Percentiles rank a stretch among this genome's conserved stretches.
phyloP scores from a whole-genome alignment of 2,797 vertebrate species.

The Urophycis tenuis region DNA sequence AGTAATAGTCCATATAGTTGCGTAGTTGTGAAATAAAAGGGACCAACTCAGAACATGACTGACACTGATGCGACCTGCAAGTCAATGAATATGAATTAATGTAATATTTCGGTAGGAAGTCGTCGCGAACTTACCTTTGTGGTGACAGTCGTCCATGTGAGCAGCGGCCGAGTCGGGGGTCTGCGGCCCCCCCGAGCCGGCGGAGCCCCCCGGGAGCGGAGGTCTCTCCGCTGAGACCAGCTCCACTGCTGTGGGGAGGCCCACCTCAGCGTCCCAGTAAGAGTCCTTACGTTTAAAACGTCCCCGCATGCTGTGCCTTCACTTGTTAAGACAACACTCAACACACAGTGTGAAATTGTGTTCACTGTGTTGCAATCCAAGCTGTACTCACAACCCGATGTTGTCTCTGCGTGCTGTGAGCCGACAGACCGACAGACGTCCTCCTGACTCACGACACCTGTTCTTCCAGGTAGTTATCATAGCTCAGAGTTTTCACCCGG shows the following conservation, averaged over 20 bases:
- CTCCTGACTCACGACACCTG: slow-evolving; percentile 11
- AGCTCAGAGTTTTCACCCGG: not conserved
- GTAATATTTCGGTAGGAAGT: not conserved
- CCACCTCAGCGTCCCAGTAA: not conserved
- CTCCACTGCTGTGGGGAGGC: not conserved
- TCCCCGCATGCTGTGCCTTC: slow-evolving; percentile 40
- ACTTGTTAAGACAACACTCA: not conserved
- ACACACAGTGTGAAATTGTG: not conserved
- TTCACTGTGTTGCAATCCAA: not conserved
- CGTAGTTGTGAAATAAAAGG: not conserved
- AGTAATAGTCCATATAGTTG: not conserved
- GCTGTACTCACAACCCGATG: not conserved
- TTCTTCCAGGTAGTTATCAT: slow-evolving; percentile 9
- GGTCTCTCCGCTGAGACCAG: not conserved
- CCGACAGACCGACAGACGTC: not conserved
- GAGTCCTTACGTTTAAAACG: slow-evolving; percentile 23
- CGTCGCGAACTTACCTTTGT: slow-evolving; percentile 25
- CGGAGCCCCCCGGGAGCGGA: not conserved
- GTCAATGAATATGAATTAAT: not conserved
- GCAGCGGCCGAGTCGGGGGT: slow-evolving; percentile 11
- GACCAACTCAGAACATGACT: not conserved
- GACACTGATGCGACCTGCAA: not conserved
- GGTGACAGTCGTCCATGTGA: not conserved
- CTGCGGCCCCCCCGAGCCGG: not conserved
- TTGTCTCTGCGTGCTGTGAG: not conserved